These are phyloP conservation scores for Drosophila leonis DNA, from an alignment of 2,888 invertebrate genomes.

Conservation along the genomic window DNA sequence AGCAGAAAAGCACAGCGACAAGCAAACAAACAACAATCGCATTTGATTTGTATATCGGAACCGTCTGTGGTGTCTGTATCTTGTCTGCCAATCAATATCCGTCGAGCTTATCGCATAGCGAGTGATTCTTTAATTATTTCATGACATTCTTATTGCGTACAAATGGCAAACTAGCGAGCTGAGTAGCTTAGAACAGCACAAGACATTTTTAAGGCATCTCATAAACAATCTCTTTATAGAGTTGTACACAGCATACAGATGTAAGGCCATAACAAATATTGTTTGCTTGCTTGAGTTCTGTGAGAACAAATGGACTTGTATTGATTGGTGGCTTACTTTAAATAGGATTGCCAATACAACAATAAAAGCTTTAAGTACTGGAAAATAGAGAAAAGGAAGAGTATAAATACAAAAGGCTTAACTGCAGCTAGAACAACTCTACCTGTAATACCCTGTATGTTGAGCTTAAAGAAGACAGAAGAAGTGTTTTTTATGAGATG, in stretches of 20 bases:
- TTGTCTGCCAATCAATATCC: constrained; percentile 4
- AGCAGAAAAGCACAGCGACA: constrained; percentile 6
- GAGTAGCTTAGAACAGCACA: not conserved
- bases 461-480: not conserved
- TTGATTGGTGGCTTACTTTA: not conserved
- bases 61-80: not conserved
- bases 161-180: not conserved
- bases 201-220: too few relatives aligned
- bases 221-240: not conserved
- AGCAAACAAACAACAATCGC: constrained; percentile 6
- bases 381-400: not conserved
- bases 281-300: not conserved
- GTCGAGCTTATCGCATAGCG: not conserved
- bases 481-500: too few relatives aligned
- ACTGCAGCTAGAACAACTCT: not conserved
- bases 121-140: constrained; percentile 9
- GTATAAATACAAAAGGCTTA: constrained; percentile 1
- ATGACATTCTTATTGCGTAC: not conserved
- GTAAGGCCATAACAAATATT: not conserved
- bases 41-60: constrained; percentile 14
- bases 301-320: not conserved
- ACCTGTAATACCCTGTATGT: not conserved
- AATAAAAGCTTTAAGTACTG: not conserved
- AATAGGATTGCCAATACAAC: not conserved
- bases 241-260: too few relatives aligned